Evolutionary conservation across 2,888 invertebrate genomes (phyloP).

Genomic region (Tupiocoris notatus): DNA sequence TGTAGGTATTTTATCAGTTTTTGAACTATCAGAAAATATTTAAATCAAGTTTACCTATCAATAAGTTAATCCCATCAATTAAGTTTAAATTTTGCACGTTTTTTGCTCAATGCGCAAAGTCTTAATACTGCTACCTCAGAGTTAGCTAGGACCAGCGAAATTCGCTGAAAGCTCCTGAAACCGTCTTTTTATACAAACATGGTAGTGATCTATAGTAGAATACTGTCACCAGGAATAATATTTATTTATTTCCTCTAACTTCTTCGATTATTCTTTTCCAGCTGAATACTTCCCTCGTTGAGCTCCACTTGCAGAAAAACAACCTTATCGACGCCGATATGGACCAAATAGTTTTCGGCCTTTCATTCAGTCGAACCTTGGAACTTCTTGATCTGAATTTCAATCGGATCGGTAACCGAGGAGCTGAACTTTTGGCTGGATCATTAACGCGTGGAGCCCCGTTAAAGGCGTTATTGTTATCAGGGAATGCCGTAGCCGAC

Average conservation of each 20-base stretch:
- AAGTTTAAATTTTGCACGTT: too few relatives aligned
- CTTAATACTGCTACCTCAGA: too few relatives aligned
- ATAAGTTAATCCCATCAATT: too few relatives aligned
- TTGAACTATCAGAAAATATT: not conserved
- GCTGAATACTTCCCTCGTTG: constrained; percentile 41
- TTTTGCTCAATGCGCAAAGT: too few relatives aligned
- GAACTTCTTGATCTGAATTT: constrained; percentile 61
- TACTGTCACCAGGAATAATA: too few relatives aligned
- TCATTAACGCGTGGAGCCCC: constrained; percentile 59
- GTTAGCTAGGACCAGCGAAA: too few relatives aligned
- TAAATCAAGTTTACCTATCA: too few relatives aligned
- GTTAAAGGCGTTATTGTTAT: constrained; percentile 59
- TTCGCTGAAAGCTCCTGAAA: too few relatives aligned
- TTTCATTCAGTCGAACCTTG: constrained; percentile 58
- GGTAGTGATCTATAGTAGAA: too few relatives aligned
- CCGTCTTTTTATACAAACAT: too few relatives aligned
- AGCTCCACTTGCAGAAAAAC: constrained; percentile 50
- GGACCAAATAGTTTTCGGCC: constrained; percentile 46
- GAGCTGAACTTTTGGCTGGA: constrained; percentile 59
- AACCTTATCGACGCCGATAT: constrained; percentile 47
- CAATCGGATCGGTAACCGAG: constrained; percentile 60
- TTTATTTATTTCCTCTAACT: too few relatives aligned
- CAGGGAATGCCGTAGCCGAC: constrained; percentile 60
- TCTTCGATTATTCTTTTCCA: not conserved
- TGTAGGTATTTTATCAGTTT: not conserved